Base-by-base conservation (phyloP, 2,797 vertebrate species). In the Molossus alvarezi region DNA sequence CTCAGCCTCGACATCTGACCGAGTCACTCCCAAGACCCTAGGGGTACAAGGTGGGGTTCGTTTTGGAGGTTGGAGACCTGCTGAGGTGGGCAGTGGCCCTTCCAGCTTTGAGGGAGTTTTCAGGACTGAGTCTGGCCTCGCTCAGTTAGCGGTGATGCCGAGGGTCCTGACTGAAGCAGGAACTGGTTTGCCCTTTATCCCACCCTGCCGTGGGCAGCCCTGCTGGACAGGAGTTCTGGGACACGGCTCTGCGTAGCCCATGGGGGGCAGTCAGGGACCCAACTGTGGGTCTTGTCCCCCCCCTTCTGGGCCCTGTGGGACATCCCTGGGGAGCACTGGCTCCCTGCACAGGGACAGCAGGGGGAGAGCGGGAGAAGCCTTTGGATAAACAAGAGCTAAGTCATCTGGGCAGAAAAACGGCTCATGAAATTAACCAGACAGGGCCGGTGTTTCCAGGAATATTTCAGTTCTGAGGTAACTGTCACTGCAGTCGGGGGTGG, bases 381-480 rank as follows among this genome's bases (percentile, higher is more conserved):
- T 97, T 97, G 95, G 58, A 96, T 97, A 73, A 86, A 92, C 97
- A 97, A 92, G 88, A 45, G 86, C 8, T 29, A 93, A 96, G 92
- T 94, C 94, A 97, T 97, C 97, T 69, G 73, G 96, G 97, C 83
- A 97, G 97, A 96, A 97, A 97, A 97, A 96, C 41, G 18, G 83
- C 96, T 93, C 95, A 57, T 98, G 98, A 98, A 98, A 97, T 95
- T 97, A 97, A 97, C 95, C 98, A 98, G 98, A 98, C 95, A 33
- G 93, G 79, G 97, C 97, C 95, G 93, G 97, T 97, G 97, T 98
- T 98, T 97, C 97, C 98, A 98, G 97, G 97, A 97, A 98, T 98
- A 98, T 97, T 98, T 97, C 96, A 96, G 96, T 97, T 97, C 97
- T 97, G 97, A 97, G 97, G 98, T 98, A 98, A 98, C 97, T 91